Evolutionary conservation across 2,888 invertebrate genomes (phyloP), one percentile per base, ranked within the genome.

Genomic region (Liopterus haemorrhoidalis): DNA sequence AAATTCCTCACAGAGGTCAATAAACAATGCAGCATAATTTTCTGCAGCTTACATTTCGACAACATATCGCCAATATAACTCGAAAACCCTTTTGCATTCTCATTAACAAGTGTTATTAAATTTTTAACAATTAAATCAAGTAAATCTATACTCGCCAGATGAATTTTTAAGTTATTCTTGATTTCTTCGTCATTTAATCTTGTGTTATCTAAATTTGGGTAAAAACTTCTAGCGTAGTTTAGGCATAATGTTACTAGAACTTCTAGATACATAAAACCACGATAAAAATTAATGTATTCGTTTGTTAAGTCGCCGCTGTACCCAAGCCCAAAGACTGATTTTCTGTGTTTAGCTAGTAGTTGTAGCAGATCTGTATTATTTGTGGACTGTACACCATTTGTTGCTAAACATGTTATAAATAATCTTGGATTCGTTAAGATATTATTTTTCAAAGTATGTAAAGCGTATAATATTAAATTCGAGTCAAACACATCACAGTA

Each of bases 401-500:
- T 86, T 2, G 87, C 82, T 19, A 85, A 75, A 22, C 83, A 78
- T 51, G 82, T 83, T 4, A 88, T 74, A 56, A 85, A 82, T 50
- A 84, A 74, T 46, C 83, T 73, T 0, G 85, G 81, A 60, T 85
- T 84, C 14, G 81, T 75, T 30, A 73, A 60, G 5, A 89, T 72
- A 50, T 86, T 80, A 56, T 81, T 82, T 49, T 81, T 77, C n/a
- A 89, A 65, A 0, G 83, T 82, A 48, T 79, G 76, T 50, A 90
- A 69, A 5, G 85, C 82, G 60, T 88, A 88, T 0, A 86, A 68
- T 2, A 80, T 79, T 56, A 83, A 76, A 45, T 78, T 75, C 0
- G 82, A 81, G 63, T 90, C 89, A 57, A 85, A 87, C 12, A 84
- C 79, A 50, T 83, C 83, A 54, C 81, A 79, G 61, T 91, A 91